These are phyloP conservation scores for Melanotaenia boesemani DNA, from an alignment of 2,797 vertebrate species.

Conservation along the genomic window DNA sequence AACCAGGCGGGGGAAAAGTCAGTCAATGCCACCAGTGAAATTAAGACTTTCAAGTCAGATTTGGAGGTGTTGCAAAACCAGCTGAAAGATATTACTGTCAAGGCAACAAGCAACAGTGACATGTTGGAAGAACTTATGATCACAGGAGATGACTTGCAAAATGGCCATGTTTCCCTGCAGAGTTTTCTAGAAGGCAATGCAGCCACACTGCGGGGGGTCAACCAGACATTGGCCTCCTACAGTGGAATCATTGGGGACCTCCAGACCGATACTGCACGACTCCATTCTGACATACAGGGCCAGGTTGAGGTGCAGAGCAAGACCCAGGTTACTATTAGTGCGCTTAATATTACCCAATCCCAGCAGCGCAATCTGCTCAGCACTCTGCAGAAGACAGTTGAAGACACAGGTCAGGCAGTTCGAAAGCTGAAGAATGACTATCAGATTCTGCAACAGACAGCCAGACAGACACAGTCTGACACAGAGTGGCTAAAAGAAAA, in stretches of 20 bases:
- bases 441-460: constrained; percentile 92
- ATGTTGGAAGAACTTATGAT: constrained; percentile 89
- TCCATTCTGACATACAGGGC: constrained; percentile 91
- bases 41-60: constrained; percentile 91
- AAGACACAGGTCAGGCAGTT: constrained; percentile 91
- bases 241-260: constrained; percentile 88
- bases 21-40: constrained; percentile 89
- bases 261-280: constrained; percentile 89
- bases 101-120: constrained; percentile 89
- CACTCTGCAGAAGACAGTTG: constrained; percentile 91
- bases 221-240: constrained; percentile 91
- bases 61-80: constrained; percentile 89
- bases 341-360: constrained; percentile 92
- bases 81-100: constrained; percentile 88
- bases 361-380: constrained; percentile 91
- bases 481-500: constrained; percentile 95
- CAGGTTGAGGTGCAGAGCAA: constrained; percentile 89
- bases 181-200: constrained; percentile 89
- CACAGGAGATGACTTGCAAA: constrained; percentile 87
- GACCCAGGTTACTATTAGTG: constrained; percentile 87
- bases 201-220: constrained; percentile 91
- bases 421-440: constrained; percentile 94
- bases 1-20: constrained; percentile 91
- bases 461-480: constrained; percentile 90
- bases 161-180: constrained; percentile 89